Evolutionary conservation across 2,797 vertebrate species (phyloP).

Genomic region (Galago senegalensis): DNA sequence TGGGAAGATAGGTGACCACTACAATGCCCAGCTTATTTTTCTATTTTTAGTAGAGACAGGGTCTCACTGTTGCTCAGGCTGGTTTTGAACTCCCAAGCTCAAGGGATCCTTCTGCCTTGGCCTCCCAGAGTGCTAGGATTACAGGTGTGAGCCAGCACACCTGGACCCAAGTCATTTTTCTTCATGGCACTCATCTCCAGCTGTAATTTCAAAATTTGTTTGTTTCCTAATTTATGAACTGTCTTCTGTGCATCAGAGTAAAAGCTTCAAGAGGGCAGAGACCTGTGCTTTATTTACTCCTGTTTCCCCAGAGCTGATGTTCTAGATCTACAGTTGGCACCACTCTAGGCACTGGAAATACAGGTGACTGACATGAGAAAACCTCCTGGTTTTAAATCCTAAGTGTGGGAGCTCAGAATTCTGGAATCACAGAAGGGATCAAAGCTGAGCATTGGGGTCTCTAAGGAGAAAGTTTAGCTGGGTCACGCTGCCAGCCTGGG

Average conservation of each 20-base stretch:
- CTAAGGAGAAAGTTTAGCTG: not conserved
- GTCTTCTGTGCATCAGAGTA: not conserved
- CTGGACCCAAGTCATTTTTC: not conserved
- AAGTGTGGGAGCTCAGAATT: not conserved
- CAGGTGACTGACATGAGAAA: conserved; percentile 28
- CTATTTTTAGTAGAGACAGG: no score
- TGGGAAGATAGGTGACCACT: no score
- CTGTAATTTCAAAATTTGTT: not conserved
- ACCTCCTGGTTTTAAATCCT: not conserved
- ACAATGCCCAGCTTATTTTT: no score
- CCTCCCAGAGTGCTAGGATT: no score
- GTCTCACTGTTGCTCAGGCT: no score
- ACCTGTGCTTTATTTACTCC: not conserved
- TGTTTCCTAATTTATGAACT: not conserved
- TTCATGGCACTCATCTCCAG: not conserved
- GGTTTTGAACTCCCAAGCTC: no score
- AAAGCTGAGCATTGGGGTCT: not conserved
- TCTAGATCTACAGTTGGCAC: not conserved
- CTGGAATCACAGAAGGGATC: not conserved
- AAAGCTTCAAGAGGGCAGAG: not conserved
- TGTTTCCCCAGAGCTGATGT: not conserved
- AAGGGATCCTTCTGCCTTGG: no score
- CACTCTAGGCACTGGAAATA: not conserved
- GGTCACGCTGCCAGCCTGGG: not conserved
- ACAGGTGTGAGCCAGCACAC: no score